Evolutionary conservation across 2,113 vertebrate genomes (phyloP).

Genomic region (Cairina moschata): DNA sequence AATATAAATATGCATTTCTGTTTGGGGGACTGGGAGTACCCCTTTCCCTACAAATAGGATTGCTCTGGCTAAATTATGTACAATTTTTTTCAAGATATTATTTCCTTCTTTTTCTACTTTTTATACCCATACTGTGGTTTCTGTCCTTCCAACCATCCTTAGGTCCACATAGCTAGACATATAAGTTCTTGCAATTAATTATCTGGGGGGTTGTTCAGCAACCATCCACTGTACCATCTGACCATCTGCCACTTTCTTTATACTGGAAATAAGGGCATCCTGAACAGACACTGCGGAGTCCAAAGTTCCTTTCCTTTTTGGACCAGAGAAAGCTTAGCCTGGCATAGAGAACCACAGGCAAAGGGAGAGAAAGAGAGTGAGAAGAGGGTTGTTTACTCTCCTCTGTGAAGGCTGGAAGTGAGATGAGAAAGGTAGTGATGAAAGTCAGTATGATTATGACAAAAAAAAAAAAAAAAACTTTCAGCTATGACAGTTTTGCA

Average conservation of each 20-base stretch:
- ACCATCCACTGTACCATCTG: not conserved
- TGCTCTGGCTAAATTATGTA: not conserved
- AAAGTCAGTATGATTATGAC: not conserved
- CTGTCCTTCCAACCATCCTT: not conserved
- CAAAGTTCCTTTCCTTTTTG: not conserved
- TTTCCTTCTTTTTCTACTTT: not conserved
- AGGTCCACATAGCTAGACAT: not conserved
- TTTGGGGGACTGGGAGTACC: not conserved
- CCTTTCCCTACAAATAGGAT: not conserved
- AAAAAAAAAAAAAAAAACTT: not conserved
- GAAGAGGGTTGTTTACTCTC: not conserved
- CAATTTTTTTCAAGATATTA: not conserved
- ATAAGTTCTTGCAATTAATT: not conserved
- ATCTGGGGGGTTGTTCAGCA: not conserved
- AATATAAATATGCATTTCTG: constrained; percentile 19
- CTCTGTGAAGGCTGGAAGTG: not conserved
- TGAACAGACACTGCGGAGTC: not conserved
- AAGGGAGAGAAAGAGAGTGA: not conserved
- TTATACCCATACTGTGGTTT: not conserved
- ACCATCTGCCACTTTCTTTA: not conserved
- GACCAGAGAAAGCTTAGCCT: not conserved
- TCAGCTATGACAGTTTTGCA: constrained; percentile 5
- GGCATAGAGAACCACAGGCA: not conserved
- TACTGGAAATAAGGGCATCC: not conserved
- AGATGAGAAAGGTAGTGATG: not conserved